A percentile compares a stretch with the other conserved stretches of the same genome.
Conservation (phyloP, 2,113 vertebrate species). For the Vireo altiloquus region DNA sequence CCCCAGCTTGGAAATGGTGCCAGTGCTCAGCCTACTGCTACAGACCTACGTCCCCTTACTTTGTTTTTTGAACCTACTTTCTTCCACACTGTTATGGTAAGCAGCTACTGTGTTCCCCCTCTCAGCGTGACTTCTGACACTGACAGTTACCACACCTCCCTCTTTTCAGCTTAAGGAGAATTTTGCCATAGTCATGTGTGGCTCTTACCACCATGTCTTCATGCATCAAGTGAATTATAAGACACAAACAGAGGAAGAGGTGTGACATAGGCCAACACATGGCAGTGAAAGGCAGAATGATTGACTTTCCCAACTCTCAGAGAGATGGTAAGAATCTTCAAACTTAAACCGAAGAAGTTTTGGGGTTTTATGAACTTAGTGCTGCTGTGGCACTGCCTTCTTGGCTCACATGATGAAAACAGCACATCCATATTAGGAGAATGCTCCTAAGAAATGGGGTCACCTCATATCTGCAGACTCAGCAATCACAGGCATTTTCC, state of each 20-base stretch:
- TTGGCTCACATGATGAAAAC: neutral
- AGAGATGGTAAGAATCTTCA: neutral
- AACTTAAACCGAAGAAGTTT: neutral
- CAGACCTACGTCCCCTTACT: neutral
- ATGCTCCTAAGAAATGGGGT: neutral
- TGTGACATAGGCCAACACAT: neutral
- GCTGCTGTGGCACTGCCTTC: neutral
- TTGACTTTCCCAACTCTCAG: too few relatives aligned
- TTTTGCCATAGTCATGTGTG: neutral
- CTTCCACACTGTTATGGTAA: accelerated
- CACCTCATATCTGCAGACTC: neutral
- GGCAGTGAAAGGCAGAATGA: neutral
- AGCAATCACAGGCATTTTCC: neutral
- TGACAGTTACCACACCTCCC: neutral
- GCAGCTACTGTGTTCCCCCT: neutral
- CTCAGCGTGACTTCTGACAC: neutral
- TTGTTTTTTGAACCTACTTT: neutral
- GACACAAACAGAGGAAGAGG: accelerated
- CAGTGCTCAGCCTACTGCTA: neutral
- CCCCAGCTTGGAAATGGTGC: neutral
- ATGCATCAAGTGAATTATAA: neutral
- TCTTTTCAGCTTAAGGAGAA: neutral
- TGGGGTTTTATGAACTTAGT: neutral
- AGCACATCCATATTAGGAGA: neutral
- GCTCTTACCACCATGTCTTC: accelerated